Base-by-base conservation (phyloP, 2,113 vertebrate genomes). In the Lonchura striata region DNA sequence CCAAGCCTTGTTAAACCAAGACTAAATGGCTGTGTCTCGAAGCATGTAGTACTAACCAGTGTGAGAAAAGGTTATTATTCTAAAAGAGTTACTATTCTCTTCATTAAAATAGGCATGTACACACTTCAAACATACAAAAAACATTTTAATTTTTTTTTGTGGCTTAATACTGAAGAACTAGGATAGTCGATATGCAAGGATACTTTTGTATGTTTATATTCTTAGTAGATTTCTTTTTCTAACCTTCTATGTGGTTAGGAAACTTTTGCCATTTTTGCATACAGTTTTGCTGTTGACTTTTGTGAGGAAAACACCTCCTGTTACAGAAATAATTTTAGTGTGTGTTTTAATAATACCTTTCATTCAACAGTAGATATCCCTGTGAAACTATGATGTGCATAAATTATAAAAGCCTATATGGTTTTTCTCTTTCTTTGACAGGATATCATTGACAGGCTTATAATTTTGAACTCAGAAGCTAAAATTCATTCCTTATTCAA, bases 401-500 rank as follows among this genome's bases (percentile, higher is more conserved):
- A 83, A 87, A 74, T 78, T 44, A 54, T 25, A 52, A 75, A 90
- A 57, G 13, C 8, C 18, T 75, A 10, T 18, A 10, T 44, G 2
- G 10, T 27, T 80, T 90, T 94, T 90, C 35, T 49, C 18, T 46
- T 96, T 16, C 83, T 92, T 95, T 97, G 89, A 42, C 97, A 99
- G 99, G 99, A 99, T 97, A 90, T 99, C 93, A 98, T 99, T 97
- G 99, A 99, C 98, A 98, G 99, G 84, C 98, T 99, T 97, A 97
- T 99, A 86, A 97, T 99, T 96, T 97, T 99, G 97, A 98, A 99
- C 97, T 99, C 99, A 41, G 98, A 99, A 82, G 98, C 98, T 61
- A 99, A 99, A 98, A 99, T 99, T 94, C 98, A 97, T 95, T 99
- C 99, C 21, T 98, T 99, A 92, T 99, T 99, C 97, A 99, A 97